Evolutionary conservation across 2,113 vertebrate genomes (phyloP), one percentile per base, ranked within the genome.

Genomic region (Gallinago paraguaiae): DNA sequence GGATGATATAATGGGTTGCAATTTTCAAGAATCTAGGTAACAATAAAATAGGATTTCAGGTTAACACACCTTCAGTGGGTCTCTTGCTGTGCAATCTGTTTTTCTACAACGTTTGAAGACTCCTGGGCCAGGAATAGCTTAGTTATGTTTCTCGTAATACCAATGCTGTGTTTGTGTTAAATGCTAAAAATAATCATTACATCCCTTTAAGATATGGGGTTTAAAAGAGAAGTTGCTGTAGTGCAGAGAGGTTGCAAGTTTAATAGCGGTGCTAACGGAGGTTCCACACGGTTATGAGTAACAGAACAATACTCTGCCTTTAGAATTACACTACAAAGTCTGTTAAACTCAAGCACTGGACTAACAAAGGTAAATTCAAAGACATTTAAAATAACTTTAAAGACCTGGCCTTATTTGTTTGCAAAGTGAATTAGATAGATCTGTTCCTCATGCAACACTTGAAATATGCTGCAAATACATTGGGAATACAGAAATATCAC

Each of bases 1-100:
- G 75, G 41, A 90, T 92, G 91, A 95, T 96, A 94, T 22, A 86
- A 96, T 17, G 30, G 86, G 83, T 18, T 51, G 46, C 39, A 80
- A 59, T 86, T 78, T 59, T 94, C 64, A 94, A 94, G 71, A 93
- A 77, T 46, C 28, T 48, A 78, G 64, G 80, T 48, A 86, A 75
- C n/a, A 81, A 27, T 37, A 13, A 28, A 70, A 25, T 67, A 46
- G 2, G 1, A 78, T 56, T 90, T 81, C 72, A 86, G 53, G 43
- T 70, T 90, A 83, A 75, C 51, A 78, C 48, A 71, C 39, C 82
- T 92, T 86, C 79, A 23, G 33, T 51, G 48, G 33, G 33, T 78
- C 30, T 88, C 63, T 28, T 1, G 10, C 4, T 77, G 50, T 61
- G n/a, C 45, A 57, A 75, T 27, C 43, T 75, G 3, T 9, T 4